Evolutionary conservation across 2,113 vertebrate species (phyloP).

Genomic region (Thermophis baileyi): DNA sequence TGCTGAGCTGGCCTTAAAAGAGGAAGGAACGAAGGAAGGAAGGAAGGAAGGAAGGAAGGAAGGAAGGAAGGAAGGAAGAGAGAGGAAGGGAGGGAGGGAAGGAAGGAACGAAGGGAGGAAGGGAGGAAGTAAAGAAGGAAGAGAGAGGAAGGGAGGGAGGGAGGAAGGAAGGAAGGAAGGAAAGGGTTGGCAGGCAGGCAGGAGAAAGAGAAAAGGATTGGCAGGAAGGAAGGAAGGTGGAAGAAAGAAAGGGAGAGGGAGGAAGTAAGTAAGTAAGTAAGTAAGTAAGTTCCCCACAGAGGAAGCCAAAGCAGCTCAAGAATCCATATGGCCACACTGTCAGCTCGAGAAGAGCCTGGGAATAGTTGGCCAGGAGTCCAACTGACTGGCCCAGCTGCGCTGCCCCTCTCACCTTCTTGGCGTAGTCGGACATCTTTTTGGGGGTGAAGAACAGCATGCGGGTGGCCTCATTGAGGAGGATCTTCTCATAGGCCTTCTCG

Average conservation of each 20-base stretch:
- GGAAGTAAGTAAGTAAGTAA: fast-evolving
- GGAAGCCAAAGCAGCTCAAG: not conserved
- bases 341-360: not conserved
- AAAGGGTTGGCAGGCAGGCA: too few species aligned
- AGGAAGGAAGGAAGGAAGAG: not conserved
- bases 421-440: conserved; percentile 93
- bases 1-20: not conserved
- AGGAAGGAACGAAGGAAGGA: not conserved
- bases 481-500: conserved; percentile 91
- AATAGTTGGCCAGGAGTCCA: not conserved
- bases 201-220: too few species aligned
- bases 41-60: not conserved
- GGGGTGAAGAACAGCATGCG: conserved; percentile 89
- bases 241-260: too few species aligned
- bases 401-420: conserved; percentile 79
- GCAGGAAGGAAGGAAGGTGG: too few species aligned
- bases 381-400: fast-evolving
- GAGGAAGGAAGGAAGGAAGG: too few species aligned
- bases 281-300: not conserved
- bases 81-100: not conserved
- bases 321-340: fast-evolving
- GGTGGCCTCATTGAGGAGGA: conserved; percentile 85
- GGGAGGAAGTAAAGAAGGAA: too few species aligned
- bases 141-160: too few species aligned
- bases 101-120: too few species aligned